These are phyloP conservation scores for Zaprionus vittiger DNA, from an alignment of 1,140 invertebrate genomes.

Conservation along the genomic window DNA sequence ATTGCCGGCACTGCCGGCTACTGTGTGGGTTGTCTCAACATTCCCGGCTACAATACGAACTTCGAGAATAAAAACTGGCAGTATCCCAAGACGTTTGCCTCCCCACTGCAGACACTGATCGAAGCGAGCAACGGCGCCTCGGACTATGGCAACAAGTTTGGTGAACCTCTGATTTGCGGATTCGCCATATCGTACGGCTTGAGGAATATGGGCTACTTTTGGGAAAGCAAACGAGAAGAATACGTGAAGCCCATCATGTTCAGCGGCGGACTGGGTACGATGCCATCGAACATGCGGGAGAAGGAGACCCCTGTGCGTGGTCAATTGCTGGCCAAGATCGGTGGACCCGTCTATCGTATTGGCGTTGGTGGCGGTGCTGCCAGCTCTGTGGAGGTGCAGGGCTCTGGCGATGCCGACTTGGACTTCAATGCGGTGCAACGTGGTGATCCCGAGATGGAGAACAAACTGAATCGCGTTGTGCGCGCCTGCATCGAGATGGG, in stretches of 20 bases:
- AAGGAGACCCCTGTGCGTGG: constrained; percentile 77
- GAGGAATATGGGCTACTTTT: constrained; percentile 85
- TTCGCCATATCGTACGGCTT: constrained; percentile 97
- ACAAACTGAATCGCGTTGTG: constrained; percentile 97
- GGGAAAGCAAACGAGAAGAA: constrained; percentile 90
- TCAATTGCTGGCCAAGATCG: constrained; percentile 96
- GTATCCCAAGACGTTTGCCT: constrained; percentile 96
- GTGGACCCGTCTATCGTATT: constrained; percentile 98
- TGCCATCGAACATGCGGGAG: constrained; percentile 85
- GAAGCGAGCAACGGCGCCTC: constrained; percentile 99
- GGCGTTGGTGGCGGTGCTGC: constrained; percentile 98
- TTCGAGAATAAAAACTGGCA: constrained; percentile 91
- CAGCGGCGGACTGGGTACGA: constrained; percentile 96
- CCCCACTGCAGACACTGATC: constrained; percentile 93
- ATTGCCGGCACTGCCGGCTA: constrained; percentile 98
- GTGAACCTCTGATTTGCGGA: constrained; percentile 96
- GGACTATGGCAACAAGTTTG: constrained; percentile 99
- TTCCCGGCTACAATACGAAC: constrained; percentile 91
- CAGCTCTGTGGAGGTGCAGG: constrained; percentile 96
- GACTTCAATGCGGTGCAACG: constrained; percentile 99
- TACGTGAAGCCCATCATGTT: constrained; percentile 99
- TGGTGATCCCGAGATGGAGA: constrained; percentile 99
- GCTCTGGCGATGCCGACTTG: constrained; percentile 92
- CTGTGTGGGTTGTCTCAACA: constrained; percentile 95
- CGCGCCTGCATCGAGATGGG: constrained; percentile 95